Percentiles rank a stretch among this genome's conserved stretches.
Evolutionary conservation across 2,113 vertebrate genomes (phyloP).

Genomic region (Chionis minor): DNA sequence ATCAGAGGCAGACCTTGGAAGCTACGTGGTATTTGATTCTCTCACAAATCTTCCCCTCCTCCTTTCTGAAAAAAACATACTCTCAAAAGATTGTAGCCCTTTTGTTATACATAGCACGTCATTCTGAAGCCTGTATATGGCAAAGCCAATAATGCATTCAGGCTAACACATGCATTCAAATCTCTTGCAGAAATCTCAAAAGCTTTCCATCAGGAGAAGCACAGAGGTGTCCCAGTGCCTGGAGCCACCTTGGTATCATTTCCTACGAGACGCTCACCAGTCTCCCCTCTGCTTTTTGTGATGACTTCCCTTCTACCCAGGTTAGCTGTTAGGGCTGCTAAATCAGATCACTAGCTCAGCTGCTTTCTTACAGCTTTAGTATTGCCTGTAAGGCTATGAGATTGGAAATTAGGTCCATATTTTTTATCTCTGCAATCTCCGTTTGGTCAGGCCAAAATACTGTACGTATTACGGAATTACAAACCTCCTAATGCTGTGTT

Average conservation of each 20-base stretch:
- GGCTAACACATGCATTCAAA: neutral
- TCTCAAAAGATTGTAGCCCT: neutral
- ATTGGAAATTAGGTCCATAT: neutral
- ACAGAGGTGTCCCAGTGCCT: neutral
- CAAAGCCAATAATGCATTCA: neutral
- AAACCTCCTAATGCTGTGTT: neutral
- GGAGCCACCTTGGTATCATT: neutral
- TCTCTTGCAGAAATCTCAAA: neutral
- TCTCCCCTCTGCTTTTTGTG: neutral
- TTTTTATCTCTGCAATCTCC: neutral
- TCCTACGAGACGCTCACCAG: accelerated
- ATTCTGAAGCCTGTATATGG: neutral
- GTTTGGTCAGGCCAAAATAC: neutral
- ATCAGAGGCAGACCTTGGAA: neutral
- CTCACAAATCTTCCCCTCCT: accelerated
- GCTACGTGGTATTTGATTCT: accelerated
- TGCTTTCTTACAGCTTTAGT: neutral
- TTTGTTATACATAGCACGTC: neutral
- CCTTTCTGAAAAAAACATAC: neutral
- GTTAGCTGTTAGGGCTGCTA: neutral
- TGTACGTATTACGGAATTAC: neutral
- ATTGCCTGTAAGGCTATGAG: neutral
- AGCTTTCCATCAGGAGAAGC: neutral
- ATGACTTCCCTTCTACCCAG: neutral
- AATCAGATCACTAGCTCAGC: neutral